These are phyloP conservation scores for Mustelus asterias DNA, from an alignment of 2,113 vertebrate genomes.

Conservation along the genomic window DNA sequence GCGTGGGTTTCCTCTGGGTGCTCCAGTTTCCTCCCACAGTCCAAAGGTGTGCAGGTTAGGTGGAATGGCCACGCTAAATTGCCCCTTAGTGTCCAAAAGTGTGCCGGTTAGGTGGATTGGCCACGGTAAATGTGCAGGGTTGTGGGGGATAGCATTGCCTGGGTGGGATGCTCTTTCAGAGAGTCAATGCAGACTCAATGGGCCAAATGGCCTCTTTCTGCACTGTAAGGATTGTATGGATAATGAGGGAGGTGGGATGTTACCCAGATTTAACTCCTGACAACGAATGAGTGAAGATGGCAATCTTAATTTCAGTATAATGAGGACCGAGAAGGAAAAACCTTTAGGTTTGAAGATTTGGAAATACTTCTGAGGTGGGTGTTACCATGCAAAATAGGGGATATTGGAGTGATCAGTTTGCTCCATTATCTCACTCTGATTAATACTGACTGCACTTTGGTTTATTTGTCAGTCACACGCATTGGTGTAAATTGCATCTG, in stretches of 20 bases:
- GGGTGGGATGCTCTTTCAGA: too few relatives aligned
- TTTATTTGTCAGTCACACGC: neutral
- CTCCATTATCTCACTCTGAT: neutral
- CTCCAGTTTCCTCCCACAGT: too few relatives aligned
- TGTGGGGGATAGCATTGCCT: too few relatives aligned
- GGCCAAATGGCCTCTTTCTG: too few relatives aligned
- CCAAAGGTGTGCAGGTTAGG: too few relatives aligned
- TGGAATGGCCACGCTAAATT: too few relatives aligned
- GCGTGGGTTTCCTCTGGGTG: too few relatives aligned
- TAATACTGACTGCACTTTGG: neutral
- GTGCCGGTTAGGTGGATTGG: too few relatives aligned
- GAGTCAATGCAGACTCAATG: too few relatives aligned
- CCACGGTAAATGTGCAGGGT: too few relatives aligned
- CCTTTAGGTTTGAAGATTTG: neutral
- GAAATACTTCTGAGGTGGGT: neutral
- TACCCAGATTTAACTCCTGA: neutral
- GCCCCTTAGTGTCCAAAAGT: too few relatives aligned
- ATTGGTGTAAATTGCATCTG: neutral
- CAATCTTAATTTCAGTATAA: neutral
- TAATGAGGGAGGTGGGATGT: neutral
- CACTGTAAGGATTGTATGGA: neutral
- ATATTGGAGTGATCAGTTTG: neutral
- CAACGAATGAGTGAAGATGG: neutral
- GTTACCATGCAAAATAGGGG: neutral
- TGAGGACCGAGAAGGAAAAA: neutral